Percentiles rank a stretch among this genome's conserved stretches.
phyloP scores from a whole-genome alignment of 2,797 vertebrate genomes.

The Crypturellus tataupa region DNA sequence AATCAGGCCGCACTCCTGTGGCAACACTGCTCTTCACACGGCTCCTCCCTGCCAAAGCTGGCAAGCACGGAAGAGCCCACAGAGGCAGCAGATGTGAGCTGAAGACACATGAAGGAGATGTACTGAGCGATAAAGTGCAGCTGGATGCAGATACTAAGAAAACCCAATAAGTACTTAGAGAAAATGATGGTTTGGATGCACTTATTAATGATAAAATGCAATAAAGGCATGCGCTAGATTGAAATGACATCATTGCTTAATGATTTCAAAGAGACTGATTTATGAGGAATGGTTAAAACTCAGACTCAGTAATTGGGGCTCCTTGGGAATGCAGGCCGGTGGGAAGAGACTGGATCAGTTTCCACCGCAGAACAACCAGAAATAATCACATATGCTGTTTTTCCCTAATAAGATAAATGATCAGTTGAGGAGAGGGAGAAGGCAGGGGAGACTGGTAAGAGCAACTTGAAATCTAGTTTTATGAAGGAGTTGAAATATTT shows the following conservation, averaged over 20 bases:
- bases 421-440: not conserved
- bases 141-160: slow-evolving; percentile 14
- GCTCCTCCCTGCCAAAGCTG: not conserved
- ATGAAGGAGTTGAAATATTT: too few relatives aligned
- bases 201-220: slow-evolving; percentile 40
- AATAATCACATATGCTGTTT: slow-evolving; percentile 33
- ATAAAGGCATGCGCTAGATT: not conserved
- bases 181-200: slow-evolving; percentile 4
- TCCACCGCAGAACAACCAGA: slow-evolving; percentile 24
- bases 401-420: slow-evolving; percentile 16
- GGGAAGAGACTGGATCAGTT: slow-evolving; percentile 35
- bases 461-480: too few relatives aligned
- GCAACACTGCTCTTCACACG: not conserved
- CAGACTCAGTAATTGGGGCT: slow-evolving; percentile 28
- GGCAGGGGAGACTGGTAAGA: not conserved
- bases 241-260: slow-evolving; percentile 27
- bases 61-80: not conserved
- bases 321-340: not conserved
- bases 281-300: slow-evolving; percentile 25
- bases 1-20: not conserved
- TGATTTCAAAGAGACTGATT: slow-evolving; percentile 44
- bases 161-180: not conserved
- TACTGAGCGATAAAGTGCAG: not conserved
- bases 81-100: not conserved
- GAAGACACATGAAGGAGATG: not conserved